A percentile compares a stretch with the other conserved stretches of the same genome.
These are phyloP conservation scores for Brachyopa scutellaris DNA, from an alignment of 2,888 invertebrate genomes.

Conservation along the genomic window DNA sequence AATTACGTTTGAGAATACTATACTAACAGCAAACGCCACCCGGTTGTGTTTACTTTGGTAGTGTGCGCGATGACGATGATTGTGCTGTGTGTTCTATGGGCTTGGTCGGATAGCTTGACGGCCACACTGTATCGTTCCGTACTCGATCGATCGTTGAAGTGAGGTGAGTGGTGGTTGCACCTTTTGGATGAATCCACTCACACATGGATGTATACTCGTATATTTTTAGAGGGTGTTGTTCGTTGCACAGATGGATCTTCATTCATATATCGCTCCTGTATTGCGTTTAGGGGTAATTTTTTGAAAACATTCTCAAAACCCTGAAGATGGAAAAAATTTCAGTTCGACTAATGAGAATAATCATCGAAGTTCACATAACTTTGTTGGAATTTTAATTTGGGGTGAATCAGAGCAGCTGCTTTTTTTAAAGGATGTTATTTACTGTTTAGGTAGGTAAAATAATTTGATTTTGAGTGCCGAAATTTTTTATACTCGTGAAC, in stretches of 20 bases:
- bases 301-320: too few relatives aligned
- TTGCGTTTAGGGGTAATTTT: constrained; percentile 50
- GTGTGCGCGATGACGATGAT: constrained; percentile 27
- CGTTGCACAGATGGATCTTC: background rate
- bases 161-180: constrained; percentile 60
- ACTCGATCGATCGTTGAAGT: constrained; percentile 38
- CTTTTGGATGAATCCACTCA: constrained; percentile 18
- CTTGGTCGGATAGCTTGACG: constrained; percentile 43
- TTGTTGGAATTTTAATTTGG: constrained; percentile 56
- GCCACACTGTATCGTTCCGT: constrained; percentile 45
- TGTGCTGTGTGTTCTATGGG: constrained; percentile 53
- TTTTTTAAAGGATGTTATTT: background rate
- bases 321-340: constrained; percentile 43
- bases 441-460: too few relatives aligned
- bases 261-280: constrained; percentile 25
- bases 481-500: too few relatives aligned
- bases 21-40: constrained; percentile 2
- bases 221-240: constrained; percentile 37
- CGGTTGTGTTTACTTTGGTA: background rate
- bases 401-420: constrained; percentile 61
- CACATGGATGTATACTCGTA: background rate
- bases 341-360: constrained; percentile 40
- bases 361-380: constrained; percentile 54
- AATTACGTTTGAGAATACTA: constrained; percentile 56
- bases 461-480: too few relatives aligned